A percentile compares a stretch with the other conserved stretches of the same genome.
Conservation (phyloP, 1,140 invertebrate species). For the Achatina immaculata region DNA sequence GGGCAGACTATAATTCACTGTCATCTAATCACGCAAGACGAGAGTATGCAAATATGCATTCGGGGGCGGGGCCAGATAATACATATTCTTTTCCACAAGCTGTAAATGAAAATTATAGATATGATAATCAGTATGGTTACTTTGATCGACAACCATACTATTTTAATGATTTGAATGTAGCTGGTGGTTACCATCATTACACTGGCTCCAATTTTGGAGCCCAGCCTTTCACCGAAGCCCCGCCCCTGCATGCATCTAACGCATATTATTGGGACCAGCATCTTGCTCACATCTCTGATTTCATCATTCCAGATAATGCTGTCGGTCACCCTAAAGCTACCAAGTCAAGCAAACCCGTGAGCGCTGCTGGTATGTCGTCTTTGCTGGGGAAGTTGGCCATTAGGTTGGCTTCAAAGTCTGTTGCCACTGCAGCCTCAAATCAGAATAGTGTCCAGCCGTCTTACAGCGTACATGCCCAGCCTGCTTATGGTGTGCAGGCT, state of each 20-base stretch:
- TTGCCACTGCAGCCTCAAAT: neutral
- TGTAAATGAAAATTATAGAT: neutral
- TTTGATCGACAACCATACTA: neutral
- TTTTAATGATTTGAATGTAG: too few relatives aligned
- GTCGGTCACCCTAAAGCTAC: neutral
- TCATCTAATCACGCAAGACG: neutral
- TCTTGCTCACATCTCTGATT: slow-evolving; percentile 22
- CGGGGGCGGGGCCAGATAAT: neutral
- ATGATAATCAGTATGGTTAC: neutral
- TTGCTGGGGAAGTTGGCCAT: slow-evolving; percentile 19
- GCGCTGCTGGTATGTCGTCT: neutral
- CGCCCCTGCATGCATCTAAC: neutral
- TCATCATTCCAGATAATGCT: slow-evolving; percentile 28
- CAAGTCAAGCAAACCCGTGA: neutral
- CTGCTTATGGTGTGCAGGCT: too few relatives aligned
- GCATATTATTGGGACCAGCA: neutral
- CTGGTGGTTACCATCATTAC: neutral
- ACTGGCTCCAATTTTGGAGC: neutral
- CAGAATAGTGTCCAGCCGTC: neutral
- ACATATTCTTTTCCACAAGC: neutral
- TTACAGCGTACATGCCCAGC: too few relatives aligned
- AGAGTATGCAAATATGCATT: neutral
- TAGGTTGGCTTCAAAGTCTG: neutral
- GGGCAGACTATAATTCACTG: neutral
- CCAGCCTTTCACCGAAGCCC: neutral